phyloP scores from a whole-genome alignment of 2,888 invertebrate genomes.

The Agrotis clavis region DNA sequence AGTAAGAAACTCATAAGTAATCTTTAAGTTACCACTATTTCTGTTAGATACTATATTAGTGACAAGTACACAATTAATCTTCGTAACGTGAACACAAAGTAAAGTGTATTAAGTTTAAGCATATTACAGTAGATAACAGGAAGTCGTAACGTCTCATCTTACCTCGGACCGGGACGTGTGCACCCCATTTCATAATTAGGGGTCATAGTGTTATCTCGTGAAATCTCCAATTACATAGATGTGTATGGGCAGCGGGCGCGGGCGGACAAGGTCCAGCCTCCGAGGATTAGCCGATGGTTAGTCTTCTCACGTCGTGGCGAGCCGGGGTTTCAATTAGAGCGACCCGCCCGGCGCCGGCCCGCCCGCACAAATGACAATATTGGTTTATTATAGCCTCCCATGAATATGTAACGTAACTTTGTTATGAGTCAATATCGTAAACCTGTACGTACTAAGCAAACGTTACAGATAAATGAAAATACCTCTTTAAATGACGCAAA shows the following conservation, averaged over 20 bases:
- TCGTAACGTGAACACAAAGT: slow-evolving; percentile 24
- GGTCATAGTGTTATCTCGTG: slow-evolving; percentile 88
- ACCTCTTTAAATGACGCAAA: slow-evolving; percentile 46
- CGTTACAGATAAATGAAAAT: slow-evolving; percentile 51
- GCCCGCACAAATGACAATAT: slow-evolving; percentile 80
- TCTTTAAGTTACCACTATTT: not conserved
- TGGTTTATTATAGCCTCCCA: slow-evolving; percentile 81
- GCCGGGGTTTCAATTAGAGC: slow-evolving; percentile 86
- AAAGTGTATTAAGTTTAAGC: slow-evolving; percentile 48
- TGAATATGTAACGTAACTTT: slow-evolving; percentile 77
- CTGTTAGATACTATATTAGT: not conserved
- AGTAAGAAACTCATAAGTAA: not conserved
- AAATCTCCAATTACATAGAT: slow-evolving; percentile 88
- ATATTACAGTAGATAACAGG: slow-evolving; percentile 63
- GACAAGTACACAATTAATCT: slow-evolving; percentile 21
- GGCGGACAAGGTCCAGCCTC: slow-evolving; percentile 70
- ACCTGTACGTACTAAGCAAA: slow-evolving; percentile 54
- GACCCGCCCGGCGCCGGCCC: slow-evolving; percentile 68
- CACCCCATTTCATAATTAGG: slow-evolving; percentile 81
- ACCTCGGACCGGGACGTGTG: slow-evolving; percentile 66
- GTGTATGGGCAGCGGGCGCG: slow-evolving; percentile 73
- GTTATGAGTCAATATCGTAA: slow-evolving; percentile 67
- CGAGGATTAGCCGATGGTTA: slow-evolving; percentile 84
- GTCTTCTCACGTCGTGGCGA: slow-evolving; percentile 88
- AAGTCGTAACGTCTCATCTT: slow-evolving; percentile 62